phyloP scores from a whole-genome alignment of 2,797 vertebrate species.

The Halcyon leucocephala region DNA sequence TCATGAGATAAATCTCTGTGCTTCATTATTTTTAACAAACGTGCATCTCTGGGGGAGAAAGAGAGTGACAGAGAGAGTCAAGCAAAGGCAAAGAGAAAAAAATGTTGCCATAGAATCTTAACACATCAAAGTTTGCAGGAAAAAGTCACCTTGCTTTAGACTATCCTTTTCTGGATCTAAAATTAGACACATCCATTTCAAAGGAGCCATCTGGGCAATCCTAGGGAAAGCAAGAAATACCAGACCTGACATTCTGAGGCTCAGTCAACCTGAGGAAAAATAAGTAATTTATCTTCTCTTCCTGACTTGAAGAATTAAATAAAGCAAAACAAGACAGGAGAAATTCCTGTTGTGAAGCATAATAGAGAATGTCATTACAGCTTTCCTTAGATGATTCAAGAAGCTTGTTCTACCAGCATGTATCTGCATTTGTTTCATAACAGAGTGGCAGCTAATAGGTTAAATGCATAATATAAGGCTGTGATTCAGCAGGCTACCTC shows the following conservation, averaged over 20 bases:
- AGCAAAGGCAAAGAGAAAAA: neutral
- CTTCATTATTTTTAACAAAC: neutral
- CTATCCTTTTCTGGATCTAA: conserved; percentile 16
- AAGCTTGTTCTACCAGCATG: neutral
- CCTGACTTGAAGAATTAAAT: conserved; percentile 20
- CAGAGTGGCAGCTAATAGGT: neutral
- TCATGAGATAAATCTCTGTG: neutral
- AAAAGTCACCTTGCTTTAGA: conserved; percentile 50
- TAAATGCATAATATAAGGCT: neutral
- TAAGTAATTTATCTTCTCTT: neutral
- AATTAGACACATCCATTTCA: conserved; percentile 56
- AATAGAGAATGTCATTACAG: neutral
- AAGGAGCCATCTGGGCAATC: conserved; percentile 41
- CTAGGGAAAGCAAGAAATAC: conserved; percentile 28
- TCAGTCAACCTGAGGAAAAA: neutral
- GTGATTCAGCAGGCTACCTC: neutral
- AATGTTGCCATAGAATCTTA: neutral
- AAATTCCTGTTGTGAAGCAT: neutral
- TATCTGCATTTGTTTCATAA: neutral
- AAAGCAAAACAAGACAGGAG: neutral
- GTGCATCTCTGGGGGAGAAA: neutral
- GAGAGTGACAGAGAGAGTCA: neutral
- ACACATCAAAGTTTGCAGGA: neutral
- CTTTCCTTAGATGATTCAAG: neutral
- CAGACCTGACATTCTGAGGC: conserved; percentile 5